These are phyloP conservation scores for Xestia ashworthii DNA, from an alignment of 2,888 invertebrate species.

Conservation along the genomic window DNA sequence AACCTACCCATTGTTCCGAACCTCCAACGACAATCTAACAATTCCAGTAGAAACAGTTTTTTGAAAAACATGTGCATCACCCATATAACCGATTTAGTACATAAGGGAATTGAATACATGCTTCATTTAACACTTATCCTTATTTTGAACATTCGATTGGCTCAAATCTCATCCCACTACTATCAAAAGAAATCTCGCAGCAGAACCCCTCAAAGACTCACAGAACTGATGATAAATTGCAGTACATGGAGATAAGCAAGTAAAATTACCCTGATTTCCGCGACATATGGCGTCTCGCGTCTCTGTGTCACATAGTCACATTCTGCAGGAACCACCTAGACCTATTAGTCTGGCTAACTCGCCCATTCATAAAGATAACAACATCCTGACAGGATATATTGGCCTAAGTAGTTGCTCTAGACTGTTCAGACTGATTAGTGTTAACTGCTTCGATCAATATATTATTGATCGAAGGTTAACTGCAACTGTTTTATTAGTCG, in stretches of 20 bases:
- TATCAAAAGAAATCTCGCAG: neutral
- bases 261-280: conserved; percentile 51
- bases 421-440: conserved; percentile 41
- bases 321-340: conserved; percentile 47
- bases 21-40: neutral
- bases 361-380: conserved; percentile 50
- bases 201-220: neutral
- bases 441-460: no score
- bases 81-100: neutral
- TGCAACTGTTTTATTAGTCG: conserved; percentile 23
- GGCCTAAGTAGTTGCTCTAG: conserved; percentile 29
- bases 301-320: conserved; percentile 40
- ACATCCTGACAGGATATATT: conserved; percentile 58
- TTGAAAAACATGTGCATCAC: neutral
- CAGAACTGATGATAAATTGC: conserved; percentile 36
- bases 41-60: no score
- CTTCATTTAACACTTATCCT: neutral
- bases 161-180: neutral
- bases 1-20: neutral
- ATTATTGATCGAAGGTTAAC: no score
- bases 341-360: conserved; percentile 47
- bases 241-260: conserved; percentile 37
- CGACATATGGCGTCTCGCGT: conserved; percentile 39
- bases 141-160: no score
- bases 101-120: neutral